Evolutionary conservation across 1,140 invertebrate genomes (phyloP).

Genomic region (Akabosia matsudoensis): DNA sequence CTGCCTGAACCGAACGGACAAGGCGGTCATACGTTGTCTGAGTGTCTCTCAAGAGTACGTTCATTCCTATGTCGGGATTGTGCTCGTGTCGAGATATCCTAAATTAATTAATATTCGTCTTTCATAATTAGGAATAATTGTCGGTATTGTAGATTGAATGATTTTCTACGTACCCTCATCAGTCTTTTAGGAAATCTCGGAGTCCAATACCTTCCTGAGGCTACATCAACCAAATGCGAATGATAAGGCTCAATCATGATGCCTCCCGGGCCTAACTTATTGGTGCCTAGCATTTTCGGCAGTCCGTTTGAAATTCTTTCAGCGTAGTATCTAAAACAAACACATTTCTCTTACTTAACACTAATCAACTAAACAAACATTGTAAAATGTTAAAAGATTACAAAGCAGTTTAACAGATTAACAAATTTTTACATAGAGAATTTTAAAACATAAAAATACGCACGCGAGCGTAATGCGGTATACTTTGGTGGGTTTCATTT

Average conservation of each 20-base stretch:
- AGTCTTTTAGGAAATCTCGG: neutral
- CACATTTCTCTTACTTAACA: too few species aligned
- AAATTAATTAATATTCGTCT: too few species aligned
- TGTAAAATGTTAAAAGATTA: too few species aligned
- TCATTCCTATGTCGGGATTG: constrained; percentile 1
- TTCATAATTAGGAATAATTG: too few species aligned
- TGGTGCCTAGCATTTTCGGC: neutral
- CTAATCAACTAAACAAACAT: too few species aligned
- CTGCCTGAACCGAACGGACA: neutral
- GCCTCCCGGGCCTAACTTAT: neutral
- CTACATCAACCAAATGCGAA: constrained; percentile 20
- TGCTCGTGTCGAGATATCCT: constrained; percentile 12
- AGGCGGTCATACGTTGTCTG: neutral
- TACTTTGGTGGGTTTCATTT: too few species aligned
- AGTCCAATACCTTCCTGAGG: constrained; percentile 18
- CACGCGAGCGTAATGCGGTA: too few species aligned
- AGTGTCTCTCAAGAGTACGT: neutral
- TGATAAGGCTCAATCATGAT: constrained; percentile 7
- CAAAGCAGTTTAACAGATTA: too few species aligned
- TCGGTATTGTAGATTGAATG: neutral
- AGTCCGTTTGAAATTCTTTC: constrained; percentile 16
- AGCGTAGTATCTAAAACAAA: neutral
- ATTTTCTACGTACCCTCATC: neutral
- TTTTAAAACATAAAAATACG: too few species aligned
- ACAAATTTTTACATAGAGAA: too few species aligned